Evolutionary conservation across 2,797 vertebrate genomes (phyloP).

Genomic region (Myotis pilosus): DNA sequence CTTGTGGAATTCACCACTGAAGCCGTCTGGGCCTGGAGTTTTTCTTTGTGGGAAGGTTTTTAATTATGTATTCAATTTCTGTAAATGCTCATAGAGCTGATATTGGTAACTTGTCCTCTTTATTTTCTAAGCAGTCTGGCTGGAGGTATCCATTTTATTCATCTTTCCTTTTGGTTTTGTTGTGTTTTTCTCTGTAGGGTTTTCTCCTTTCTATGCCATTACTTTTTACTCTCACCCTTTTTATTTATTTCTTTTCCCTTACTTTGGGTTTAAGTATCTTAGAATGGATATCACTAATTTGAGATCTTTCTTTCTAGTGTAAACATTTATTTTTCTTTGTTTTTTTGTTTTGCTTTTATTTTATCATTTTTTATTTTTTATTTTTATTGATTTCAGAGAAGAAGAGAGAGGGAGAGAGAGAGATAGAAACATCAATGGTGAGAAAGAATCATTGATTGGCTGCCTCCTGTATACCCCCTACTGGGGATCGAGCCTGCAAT

Average conservation of each 20-base stretch:
- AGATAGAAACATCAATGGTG: no score
- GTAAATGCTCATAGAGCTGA: not conserved
- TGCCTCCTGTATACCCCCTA: no score
- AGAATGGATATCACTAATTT: not conserved
- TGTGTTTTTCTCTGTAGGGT: not conserved
- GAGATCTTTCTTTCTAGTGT: not conserved
- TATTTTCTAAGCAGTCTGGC: constrained; percentile 1
- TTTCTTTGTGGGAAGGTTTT: not conserved
- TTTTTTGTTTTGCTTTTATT: no score
- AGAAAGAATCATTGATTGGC: no score
- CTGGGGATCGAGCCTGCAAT: no score
- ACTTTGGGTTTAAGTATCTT: constrained; percentile 34
- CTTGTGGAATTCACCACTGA: not conserved
- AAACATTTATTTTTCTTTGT: not conserved
- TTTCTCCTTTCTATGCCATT: not conserved
- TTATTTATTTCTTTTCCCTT: not conserved
- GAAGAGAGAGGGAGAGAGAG: no score
- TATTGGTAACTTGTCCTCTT: not conserved
- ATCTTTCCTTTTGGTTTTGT: not conserved
- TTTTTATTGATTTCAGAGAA: no score
- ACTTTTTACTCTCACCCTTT: not conserved
- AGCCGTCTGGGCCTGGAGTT: not conserved
- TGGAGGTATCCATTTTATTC: not conserved
- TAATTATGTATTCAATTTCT: not conserved
- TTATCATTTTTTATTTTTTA: no score